phyloP scores from a whole-genome alignment of 2,888 invertebrate genomes.

The Drosophila heteroneura region DNA sequence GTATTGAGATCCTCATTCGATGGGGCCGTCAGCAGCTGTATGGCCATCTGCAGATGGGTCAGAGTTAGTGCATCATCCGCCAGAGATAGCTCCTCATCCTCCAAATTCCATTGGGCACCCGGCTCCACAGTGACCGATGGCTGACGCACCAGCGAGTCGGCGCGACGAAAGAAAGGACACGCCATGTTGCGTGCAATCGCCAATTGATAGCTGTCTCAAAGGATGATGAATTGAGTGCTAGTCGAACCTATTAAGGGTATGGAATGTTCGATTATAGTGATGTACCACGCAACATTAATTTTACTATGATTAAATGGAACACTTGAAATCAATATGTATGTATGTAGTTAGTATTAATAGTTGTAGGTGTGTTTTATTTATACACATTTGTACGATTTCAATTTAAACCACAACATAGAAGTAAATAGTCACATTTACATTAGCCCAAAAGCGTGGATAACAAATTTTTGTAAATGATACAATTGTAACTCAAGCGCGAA shows the following conservation, averaged over 20 bases:
- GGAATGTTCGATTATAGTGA: slow-evolving; percentile 15
- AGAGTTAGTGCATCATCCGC: slow-evolving; percentile 86
- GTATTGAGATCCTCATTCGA: slow-evolving; percentile 90
- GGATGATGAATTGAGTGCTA: slow-evolving; percentile 1
- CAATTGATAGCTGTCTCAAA: slow-evolving; percentile 20
- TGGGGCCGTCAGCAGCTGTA: slow-evolving; percentile 92
- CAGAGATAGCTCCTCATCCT: slow-evolving; percentile 84
- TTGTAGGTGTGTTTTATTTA: background rate
- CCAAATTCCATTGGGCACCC: slow-evolving; percentile 82
- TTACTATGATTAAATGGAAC: background rate
- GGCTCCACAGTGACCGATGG: slow-evolving; percentile 82
- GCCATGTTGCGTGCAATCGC: slow-evolving; percentile 81
- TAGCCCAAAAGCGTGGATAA: background rate
- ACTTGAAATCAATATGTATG: background rate
- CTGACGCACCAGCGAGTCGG: slow-evolving; percentile 84
- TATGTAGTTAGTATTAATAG: background rate
- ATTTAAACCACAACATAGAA: too few relatives aligned
- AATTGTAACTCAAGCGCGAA: background rate
- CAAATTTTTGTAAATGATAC: background rate
- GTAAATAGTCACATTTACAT: background rate
- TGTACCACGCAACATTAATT: background rate
- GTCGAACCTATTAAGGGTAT: background rate
- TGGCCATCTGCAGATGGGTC: slow-evolving; percentile 92
- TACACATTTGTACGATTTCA: too few relatives aligned
- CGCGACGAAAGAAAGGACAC: slow-evolving; percentile 85